Conservation (phyloP, 2,113 vertebrate species). For the Petromus typicus region DNA sequence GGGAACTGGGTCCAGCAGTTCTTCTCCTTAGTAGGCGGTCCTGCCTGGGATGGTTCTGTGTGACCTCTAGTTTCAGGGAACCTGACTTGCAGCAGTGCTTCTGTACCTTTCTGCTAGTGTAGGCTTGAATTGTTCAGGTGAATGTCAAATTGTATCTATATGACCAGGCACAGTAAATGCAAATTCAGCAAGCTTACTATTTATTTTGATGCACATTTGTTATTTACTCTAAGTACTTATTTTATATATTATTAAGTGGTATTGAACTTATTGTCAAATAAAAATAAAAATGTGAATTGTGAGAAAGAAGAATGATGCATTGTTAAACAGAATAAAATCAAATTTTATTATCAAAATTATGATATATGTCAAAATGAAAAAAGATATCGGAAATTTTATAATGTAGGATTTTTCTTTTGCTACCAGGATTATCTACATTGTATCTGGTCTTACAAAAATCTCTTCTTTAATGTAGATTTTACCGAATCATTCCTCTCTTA, state of each 20-base stretch:
- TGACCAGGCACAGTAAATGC: neutral
- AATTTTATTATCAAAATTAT: slow-evolving; percentile 22
- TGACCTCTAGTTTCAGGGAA: neutral
- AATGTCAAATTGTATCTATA: neutral
- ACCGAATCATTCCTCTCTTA: slow-evolving; percentile 42
- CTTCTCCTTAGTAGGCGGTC: neutral
- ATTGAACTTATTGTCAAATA: slow-evolving; percentile 13
- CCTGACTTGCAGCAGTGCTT: neutral
- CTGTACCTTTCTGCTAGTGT: neutral
- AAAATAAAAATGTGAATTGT: slow-evolving; percentile 7
- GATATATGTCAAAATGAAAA: neutral
- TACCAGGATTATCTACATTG: neutral
- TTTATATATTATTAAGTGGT: neutral
- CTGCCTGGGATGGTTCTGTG: neutral
- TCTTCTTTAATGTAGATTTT: slow-evolving; percentile 36
- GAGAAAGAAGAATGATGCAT: neutral
- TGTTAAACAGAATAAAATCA: slow-evolving; percentile 35
- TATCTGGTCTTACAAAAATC: neutral
- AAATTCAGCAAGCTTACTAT: slow-evolving; percentile 36
- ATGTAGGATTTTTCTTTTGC: neutral
- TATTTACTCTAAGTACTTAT: slow-evolving; percentile 61
- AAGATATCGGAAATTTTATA: slow-evolving; percentile 13
- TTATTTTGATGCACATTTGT: slow-evolving; percentile 70
- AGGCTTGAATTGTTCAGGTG: neutral
- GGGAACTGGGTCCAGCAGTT: neutral